These are phyloP conservation scores for Gymnocephalus cernua DNA, from an alignment of 2,113 vertebrate species.

Conservation along the genomic window DNA sequence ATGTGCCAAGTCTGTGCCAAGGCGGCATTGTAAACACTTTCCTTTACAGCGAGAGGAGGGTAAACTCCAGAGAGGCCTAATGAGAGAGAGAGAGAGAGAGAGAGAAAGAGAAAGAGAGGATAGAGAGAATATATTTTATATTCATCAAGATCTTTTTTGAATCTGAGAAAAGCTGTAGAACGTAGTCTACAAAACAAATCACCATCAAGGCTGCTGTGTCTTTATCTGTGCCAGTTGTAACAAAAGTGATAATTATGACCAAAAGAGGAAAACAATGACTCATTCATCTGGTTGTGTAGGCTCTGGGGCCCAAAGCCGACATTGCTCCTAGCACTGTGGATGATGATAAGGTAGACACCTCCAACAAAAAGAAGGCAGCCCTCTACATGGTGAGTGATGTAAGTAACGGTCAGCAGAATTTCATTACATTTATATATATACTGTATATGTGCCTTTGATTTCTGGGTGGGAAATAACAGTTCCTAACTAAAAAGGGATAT, in stretches of 20 bases:
- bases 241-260: background rate
- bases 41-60: constrained; percentile 29
- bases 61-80: constrained; percentile 22
- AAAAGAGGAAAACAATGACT: background rate
- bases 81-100: background rate
- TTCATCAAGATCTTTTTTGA: background rate
- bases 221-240: too few species aligned
- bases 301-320: constrained; percentile 75
- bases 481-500: background rate
- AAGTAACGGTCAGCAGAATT: background rate
- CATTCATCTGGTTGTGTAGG: constrained; percentile 61
- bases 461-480: background rate
- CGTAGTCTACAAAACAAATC: background rate
- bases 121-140: background rate
- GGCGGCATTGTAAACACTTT: constrained; percentile 31
- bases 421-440: too few species aligned
- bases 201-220: background rate
- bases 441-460: background rate
- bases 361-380: constrained; percentile 81
- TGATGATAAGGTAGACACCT: constrained; percentile 73
- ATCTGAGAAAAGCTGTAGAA: background rate
- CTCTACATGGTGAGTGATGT: constrained; percentile 83
- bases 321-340: constrained; percentile 76
- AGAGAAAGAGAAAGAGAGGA: too few species aligned
- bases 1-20: constrained; percentile 56